Base-by-base conservation (phyloP, 2,888 invertebrate species). In the Stomorhina lunata region DNA sequence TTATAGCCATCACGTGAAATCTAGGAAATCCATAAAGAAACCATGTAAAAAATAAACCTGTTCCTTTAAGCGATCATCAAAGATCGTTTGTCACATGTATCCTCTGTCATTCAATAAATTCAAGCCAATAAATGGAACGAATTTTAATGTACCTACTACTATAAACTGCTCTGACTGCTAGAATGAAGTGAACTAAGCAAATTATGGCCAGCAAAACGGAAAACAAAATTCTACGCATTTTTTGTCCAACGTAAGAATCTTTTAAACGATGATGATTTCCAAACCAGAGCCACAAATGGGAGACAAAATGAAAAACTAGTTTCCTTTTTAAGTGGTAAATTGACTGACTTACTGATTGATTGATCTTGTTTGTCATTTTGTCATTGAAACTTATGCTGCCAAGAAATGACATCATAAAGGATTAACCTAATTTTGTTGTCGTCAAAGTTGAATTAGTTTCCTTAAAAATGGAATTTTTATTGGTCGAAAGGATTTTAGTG, bases 291-390 rank as follows among this genome's bases (percentile, higher is more conserved):
- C 7, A 20, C 22, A 37, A 9, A n/a, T 32, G 45, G 10, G 7
- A 15, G 10, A 32, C 12, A 37, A 29, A 37, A n/a, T 10, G n/a
- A 66, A 81, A 37, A 79, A 82, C 79, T 20, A 25, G 79, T 82
- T 82, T 82, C 82, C 82, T 71, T 72, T 76, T 82, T 71, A 76
- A 66, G 79, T 76, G 82, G 43, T 79, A 82, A 82, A 82, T 79
- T 82, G 82, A 82, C 75, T 82, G 82, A 79, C 71, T 79, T 55
- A 76, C 75, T 76, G 82, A 76, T 82, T 79, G 82, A 79, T 82
- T 82, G 82, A 79, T 76, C 79, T 79, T 79, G 75, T 82, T 82
- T 82, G 82, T 82, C 79, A 79, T 45, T 69, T 69, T 82, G 69
- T 55, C 69, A 82, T 76, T 71, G 75, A 37, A 76, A 76, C 65